phyloP scores from a whole-genome alignment of 2,113 vertebrate species.

The Zosterops borbonicus region DNA sequence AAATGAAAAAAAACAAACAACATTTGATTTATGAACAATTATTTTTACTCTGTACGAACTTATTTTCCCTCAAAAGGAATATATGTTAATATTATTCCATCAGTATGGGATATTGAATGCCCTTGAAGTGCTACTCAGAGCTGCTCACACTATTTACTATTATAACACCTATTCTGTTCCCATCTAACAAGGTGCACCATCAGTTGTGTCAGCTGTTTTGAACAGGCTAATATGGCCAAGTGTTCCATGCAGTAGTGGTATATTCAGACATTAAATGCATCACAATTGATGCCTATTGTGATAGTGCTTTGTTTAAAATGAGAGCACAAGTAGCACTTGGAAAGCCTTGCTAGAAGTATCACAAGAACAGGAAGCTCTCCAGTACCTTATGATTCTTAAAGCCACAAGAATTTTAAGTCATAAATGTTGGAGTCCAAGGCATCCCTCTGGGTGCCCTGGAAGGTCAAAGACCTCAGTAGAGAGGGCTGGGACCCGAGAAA shows the following conservation, averaged over 20 bases:
- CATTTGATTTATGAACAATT: conserved; percentile 48
- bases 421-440: not conserved
- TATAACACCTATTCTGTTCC: not conserved
- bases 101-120: not conserved
- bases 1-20: not conserved
- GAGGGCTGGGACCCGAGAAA: no score
- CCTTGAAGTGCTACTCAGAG: conserved; percentile 21
- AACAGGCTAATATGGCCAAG: not conserved
- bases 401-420: not conserved
- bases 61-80: not conserved
- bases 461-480: no score
- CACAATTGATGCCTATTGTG: not conserved
- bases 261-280: conserved; percentile 32
- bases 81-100: conserved; percentile 16
- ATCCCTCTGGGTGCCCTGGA: no score
- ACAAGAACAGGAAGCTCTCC: not conserved
- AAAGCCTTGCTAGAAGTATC: not conserved
- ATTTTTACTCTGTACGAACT: conserved; percentile 23
- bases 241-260: not conserved
- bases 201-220: not conserved
- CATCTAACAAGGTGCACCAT: not conserved
- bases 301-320: not conserved
- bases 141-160: not conserved
- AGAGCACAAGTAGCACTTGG: not conserved
- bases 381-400: not conserved